Conservation (phyloP, 1,140 invertebrate species). For the Zaprionus gabonicus region DNA sequence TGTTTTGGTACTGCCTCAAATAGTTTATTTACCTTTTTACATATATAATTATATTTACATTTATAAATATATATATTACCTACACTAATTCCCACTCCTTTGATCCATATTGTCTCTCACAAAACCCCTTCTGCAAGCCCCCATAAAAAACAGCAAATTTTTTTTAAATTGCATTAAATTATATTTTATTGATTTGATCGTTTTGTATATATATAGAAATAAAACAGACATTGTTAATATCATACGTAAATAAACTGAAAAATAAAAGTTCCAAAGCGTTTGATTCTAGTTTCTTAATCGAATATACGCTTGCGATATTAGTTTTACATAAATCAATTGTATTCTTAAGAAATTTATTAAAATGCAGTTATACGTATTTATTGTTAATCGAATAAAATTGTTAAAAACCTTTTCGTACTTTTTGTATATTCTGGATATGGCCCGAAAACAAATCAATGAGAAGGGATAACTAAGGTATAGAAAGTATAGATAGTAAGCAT, state of each 20-base stretch:
- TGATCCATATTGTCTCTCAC: background rate
- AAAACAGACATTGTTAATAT: slow-evolving; percentile 37
- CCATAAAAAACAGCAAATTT: background rate
- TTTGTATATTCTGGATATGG: background rate
- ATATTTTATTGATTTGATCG: slow-evolving; percentile 79
- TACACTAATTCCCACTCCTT: too few relatives aligned
- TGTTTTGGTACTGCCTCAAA: too few relatives aligned
- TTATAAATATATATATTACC: too few relatives aligned
- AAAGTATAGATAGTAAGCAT: background rate
- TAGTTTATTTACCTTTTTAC: too few relatives aligned
- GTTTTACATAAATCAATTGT: slow-evolving; percentile 15
- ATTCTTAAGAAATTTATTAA: slow-evolving; percentile 40
- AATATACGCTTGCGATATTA: slow-evolving; percentile 42
- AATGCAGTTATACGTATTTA: slow-evolving; percentile 64
- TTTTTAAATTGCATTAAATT: slow-evolving; percentile 74
- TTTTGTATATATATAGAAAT: slow-evolving; percentile 40
- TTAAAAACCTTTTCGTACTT: slow-evolving; percentile 36
- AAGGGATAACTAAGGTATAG: background rate
- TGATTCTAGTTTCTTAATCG: slow-evolving; percentile 15
- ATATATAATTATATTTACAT: too few relatives aligned
- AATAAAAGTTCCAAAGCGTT: slow-evolving; percentile 57
- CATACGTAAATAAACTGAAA: slow-evolving; percentile 43
- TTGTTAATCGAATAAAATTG: slow-evolving; percentile 31
- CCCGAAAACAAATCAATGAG: background rate
- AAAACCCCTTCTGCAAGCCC: background rate